Evolutionary conservation across 2,888 invertebrate species (phyloP), one percentile per base, ranked within the genome.

Genomic region (Reticulitermes lucifugus): DNA sequence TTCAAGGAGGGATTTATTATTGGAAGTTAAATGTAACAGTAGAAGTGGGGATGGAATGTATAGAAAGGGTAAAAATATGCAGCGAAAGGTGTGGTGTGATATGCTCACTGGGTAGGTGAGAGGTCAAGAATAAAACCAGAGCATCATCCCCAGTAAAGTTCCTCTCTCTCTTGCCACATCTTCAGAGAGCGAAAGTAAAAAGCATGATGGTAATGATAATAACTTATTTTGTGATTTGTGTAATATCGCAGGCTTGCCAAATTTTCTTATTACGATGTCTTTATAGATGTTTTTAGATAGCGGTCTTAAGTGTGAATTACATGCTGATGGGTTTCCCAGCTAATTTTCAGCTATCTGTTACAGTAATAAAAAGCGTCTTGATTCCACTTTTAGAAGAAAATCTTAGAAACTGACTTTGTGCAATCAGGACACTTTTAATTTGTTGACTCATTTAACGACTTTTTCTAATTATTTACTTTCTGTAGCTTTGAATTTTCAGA

Each of bases 81-180:
- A 70, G 81, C n/a, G 81, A 81, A 81, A 81, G 81, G 81, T 70
- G 81, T 21, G 81, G 65, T 70, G 35, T 25, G 81, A 14, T 55
- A 80, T 35, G 5, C 22, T 73, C 41, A 73, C 6, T 46, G 46
- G 43, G 22, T 18, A 81, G 81, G 81, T 81, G 46, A 70, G 59
- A 70, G 81, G 81, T 81, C 81, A 81, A 65, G 65, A 81, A 70
- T n/a, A 81, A 70, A 81, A 81, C 25, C 65, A 70, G 81, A 65
- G 81, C 70, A 81, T 81, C 77, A 46, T 46, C 77, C 77, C 46
- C 9, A 46, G 22, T 22, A 25, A 46, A 18, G 22, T 9, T 77
- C 46, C 77, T n/a, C 77, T 77, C 77, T 77, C 77, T 43, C 22
- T 77, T 77, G 46, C 77, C 25, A 21, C 77, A 77, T 51, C 77